Evolutionary conservation across 1,140 invertebrate species (phyloP).

Genomic region (Lepidurus apus): DNA sequence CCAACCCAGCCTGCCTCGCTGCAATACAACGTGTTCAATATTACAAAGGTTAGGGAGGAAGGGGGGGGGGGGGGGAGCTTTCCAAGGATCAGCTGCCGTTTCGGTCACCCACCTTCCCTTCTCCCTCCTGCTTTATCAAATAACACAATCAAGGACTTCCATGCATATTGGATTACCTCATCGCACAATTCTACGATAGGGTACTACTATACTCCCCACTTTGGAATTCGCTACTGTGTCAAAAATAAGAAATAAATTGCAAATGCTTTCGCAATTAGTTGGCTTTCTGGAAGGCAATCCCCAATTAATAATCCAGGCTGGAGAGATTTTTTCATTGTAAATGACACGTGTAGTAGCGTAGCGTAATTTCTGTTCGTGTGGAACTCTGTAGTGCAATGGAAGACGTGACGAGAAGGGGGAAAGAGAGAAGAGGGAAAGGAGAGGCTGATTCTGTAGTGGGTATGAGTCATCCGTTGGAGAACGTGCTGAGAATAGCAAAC

Average conservation of each 20-base stretch:
- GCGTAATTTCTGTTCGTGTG: not conserved
- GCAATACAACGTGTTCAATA: not conserved
- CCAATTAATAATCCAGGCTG: too few relatives aligned
- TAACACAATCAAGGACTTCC: constrained; percentile 9
- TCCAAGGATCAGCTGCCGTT: not conserved
- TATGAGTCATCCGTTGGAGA: not conserved
- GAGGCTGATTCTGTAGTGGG: not conserved
- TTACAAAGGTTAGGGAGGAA: not conserved
- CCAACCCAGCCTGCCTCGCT: not conserved
- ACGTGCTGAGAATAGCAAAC: not conserved
- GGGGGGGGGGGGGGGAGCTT: not conserved
- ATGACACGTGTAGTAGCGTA: not conserved
- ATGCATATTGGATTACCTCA: constrained; percentile 1
- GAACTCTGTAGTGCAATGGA: not conserved
- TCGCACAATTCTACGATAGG: not conserved
- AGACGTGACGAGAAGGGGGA: not conserved
- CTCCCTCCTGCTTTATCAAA: not conserved
- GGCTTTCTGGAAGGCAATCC: too few relatives aligned
- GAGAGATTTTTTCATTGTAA: not conserved
- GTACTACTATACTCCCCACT: not conserved
- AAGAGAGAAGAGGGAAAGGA: not conserved
- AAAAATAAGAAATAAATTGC: not conserved
- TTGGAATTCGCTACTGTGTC: not conserved
- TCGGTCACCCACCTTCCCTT: not conserved
- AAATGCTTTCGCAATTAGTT: too few relatives aligned